Percentiles rank a stretch among this genome's conserved stretches.
These are phyloP conservation scores for Notospermus geniculatus DNA, from an alignment of 1,140 invertebrate species.

Conservation along the genomic window DNA sequence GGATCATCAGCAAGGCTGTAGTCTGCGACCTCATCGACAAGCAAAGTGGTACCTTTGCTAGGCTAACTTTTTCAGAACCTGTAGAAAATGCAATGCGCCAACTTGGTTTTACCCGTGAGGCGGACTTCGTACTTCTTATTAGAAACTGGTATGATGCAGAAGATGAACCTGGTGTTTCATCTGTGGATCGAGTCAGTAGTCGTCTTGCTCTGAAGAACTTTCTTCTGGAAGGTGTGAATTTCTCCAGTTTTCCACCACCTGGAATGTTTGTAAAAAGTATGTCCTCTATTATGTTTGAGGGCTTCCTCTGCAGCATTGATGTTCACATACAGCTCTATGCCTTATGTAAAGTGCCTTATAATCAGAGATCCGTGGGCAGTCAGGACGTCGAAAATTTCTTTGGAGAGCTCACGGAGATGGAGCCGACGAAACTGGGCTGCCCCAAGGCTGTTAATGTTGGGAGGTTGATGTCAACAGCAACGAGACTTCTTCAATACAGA, in stretches of 20 bases:
- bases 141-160: slow-evolving; percentile 17
- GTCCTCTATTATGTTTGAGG: slow-evolving; percentile 12
- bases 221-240: no score
- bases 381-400: no score
- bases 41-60: no score
- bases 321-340: slow-evolving; percentile 17
- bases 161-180: slow-evolving; percentile 13
- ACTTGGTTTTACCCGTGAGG: background rate
- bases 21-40: slow-evolving; percentile 12
- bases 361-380: no score
- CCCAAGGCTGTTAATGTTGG: no score
- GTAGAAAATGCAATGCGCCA: slow-evolving; percentile 7
- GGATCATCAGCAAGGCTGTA: slow-evolving; percentile 5
- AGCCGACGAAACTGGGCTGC: no score
- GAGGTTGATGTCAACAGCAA: no score
- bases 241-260: slow-evolving; percentile 6
- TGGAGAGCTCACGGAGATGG: no score
- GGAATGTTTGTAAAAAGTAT: slow-evolving; percentile 11
- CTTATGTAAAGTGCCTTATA: no score
- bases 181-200: background rate
- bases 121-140: slow-evolving; percentile 12
- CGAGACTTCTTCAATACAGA: no score
- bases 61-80: slow-evolving; percentile 11
- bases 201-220: no score
- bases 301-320: slow-evolving; percentile 14